Percentiles rank a stretch among this genome's conserved stretches.
phyloP scores from a whole-genome alignment of 2,888 invertebrate genomes.

The Schrankia costaestrigalis region DNA sequence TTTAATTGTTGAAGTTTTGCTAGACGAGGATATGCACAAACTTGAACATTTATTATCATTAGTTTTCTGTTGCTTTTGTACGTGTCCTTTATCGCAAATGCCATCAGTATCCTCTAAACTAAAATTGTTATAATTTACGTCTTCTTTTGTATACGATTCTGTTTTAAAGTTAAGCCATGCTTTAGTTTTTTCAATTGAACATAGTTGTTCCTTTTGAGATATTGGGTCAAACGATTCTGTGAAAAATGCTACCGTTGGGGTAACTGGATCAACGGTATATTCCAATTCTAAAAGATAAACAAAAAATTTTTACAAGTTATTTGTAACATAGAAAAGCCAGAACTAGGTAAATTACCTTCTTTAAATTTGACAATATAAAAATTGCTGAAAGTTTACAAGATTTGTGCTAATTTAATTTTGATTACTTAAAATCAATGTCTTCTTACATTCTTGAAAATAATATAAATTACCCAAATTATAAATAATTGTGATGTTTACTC shows the following conservation, averaged over 20 bases:
- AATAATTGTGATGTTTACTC: too few species aligned
- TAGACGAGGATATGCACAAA: constrained; percentile 20
- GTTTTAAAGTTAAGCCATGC: constrained; percentile 48
- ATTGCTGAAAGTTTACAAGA: too few species aligned
- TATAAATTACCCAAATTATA: too few species aligned
- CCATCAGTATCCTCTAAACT: constrained; percentile 42
- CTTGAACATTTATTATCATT: constrained; percentile 12
- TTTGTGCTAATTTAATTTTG: too few species aligned
- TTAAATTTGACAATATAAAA: too few species aligned
- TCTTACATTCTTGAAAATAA: too few species aligned
- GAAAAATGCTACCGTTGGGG: constrained; percentile 5
- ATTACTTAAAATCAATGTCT: too few species aligned
- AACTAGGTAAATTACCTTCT: too few species aligned
- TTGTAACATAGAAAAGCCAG: too few species aligned
- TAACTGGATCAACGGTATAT: background rate
- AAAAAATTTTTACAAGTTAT: too few species aligned
- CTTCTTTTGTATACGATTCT: constrained; percentile 30
- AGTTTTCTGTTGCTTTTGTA: constrained; percentile 25
- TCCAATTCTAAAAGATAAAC: background rate
- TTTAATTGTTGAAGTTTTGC: constrained; percentile 17
- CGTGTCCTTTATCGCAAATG: constrained; percentile 22
- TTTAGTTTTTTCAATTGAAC: constrained; percentile 44
- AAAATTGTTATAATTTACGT: constrained; percentile 22
- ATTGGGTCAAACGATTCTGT: constrained; percentile 9
- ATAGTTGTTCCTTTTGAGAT: constrained; percentile 17